Evolutionary conservation across 2,888 invertebrate species (phyloP), one percentile per base, ranked within the genome.

Genomic region (Acanthococcus lagerstroemiae): DNA sequence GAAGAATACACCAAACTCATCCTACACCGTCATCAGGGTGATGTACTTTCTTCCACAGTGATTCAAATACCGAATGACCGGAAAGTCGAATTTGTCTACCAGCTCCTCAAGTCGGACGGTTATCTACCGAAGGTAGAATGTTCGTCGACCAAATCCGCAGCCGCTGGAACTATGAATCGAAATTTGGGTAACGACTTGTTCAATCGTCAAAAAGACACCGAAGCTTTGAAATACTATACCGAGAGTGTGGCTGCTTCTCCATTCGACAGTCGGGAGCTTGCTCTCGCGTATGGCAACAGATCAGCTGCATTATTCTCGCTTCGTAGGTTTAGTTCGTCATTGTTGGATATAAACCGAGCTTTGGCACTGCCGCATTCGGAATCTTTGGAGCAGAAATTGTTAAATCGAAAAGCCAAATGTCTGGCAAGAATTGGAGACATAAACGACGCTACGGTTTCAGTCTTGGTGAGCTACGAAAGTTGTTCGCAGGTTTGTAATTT

Each of bases 261-360:
- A n/a, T 78, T 78, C 22, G 75, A 78, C 37, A 80, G 80, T 46
- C 75, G 80, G 9, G 82, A 83, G 74, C 82, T 82, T 71, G 77
- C 83, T 0, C 73, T 85, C 52, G 85, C 85, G 0, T 75, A 84
- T 60, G 85, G 84, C 0, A 87, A 87, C 71, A 79, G 87, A 74
- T 86, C 87, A 5, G 86, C 86, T 21, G 81, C 83, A 6, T 77
- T 84, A 48, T 79, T 83, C 71, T 78, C 82, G 71, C 73, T 84
- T 73, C 78, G 80, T 67, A 78, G 79, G 72, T 85, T 79, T 75
- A 73, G 83, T 78, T 85, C 84, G 75, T 83, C 85, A 71, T 72
- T 87, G 21, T 74, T 77, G 67, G 87, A 88, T 74, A 81, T 86
- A 30, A 76, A 81, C 19, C 72, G 81, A 65, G 85, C 86, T 0